Evolutionary conservation across 35 echinoderm and acorn worm genomes (phyloP), one percentile per base, ranked within the genome.

Genomic region (Hemicentrotus pulcherrimus): DNA sequence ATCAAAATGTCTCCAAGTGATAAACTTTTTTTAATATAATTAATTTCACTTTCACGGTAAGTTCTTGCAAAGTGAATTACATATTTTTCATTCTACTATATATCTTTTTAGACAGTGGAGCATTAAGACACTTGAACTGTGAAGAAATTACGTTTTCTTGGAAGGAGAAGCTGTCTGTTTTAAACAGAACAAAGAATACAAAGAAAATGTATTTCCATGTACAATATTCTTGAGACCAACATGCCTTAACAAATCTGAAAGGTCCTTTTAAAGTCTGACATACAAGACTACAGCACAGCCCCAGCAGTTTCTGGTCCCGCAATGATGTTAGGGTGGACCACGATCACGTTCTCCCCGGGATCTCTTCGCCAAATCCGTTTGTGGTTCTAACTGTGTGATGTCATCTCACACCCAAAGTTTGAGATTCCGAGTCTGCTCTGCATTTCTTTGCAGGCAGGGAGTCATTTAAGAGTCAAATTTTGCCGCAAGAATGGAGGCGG

Each of bases 401-500:
- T 78, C 65, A 78, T 78, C 22, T 78, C 65, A 78, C 65, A 78
- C 65, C 19, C 19, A 78, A 78, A 78, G 19, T 78, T 78, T 28
- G 65, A 78, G 65, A 78, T 78, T 78, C 19, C 65, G 65, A 78
- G 19, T 78, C 65, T 78, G 2, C 65, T 78, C 2, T 4, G 65
- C 65, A 78, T 78, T 78, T 78, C 65, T 78, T 78, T 78, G 65
- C 65, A 78, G 65, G 65, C 65, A 78, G 65, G 65, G 65, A n/a
- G 65, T n/a, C 65, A 78, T 78, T 78, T 18, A 22, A 9, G 14
- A 65, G 60, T 19, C 19, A 65, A 24, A 71, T 1, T 71, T 24
- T 28, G 65, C 22, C n/a, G 22, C 12, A 28, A 28, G 22, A n/a
- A 22, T n/a, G 19, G 19, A 0, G 65, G 65, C 65, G 2, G 7